Conservation (phyloP, 2,797 vertebrate genomes). For the Synanceia verrucosa region DNA sequence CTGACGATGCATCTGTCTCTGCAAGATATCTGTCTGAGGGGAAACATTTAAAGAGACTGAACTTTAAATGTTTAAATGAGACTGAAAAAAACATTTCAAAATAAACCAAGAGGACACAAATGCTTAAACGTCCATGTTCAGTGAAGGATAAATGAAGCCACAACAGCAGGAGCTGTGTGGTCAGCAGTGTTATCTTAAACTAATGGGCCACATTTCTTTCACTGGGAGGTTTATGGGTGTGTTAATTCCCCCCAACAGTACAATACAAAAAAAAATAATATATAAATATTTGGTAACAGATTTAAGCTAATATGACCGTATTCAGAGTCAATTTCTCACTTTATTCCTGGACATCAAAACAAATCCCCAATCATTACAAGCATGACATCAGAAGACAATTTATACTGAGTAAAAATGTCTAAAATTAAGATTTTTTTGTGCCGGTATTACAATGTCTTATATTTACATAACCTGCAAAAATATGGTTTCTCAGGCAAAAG, state of each 20-base stretch:
- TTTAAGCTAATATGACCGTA: not conserved
- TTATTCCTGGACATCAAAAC: too few species aligned
- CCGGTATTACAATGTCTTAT: not conserved
- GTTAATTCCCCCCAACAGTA: not conserved
- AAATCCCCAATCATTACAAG: not conserved
- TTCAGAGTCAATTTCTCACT: not conserved
- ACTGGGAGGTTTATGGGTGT: not conserved
- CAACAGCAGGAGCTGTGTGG: not conserved
- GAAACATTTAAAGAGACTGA: conserved; percentile 24
- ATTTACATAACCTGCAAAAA: not conserved
- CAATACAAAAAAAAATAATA: not conserved
- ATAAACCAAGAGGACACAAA: conserved; percentile 3
- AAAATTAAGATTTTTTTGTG: not conserved
- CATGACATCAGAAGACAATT: not conserved
- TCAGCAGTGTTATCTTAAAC: not conserved
- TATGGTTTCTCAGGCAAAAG: not conserved
- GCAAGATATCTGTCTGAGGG: conserved; percentile 20
- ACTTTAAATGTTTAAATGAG: too few species aligned
- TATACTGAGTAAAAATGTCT: not conserved
- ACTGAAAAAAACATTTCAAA: too few species aligned
- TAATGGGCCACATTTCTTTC: not conserved
- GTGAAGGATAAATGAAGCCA: not conserved
- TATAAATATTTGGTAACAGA: not conserved
- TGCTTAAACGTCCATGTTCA: not conserved
- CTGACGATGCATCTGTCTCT: conserved; percentile 25